Evolutionary conservation across 2,888 invertebrate species (phyloP).

Genomic region (Escarpia spicata): DNA sequence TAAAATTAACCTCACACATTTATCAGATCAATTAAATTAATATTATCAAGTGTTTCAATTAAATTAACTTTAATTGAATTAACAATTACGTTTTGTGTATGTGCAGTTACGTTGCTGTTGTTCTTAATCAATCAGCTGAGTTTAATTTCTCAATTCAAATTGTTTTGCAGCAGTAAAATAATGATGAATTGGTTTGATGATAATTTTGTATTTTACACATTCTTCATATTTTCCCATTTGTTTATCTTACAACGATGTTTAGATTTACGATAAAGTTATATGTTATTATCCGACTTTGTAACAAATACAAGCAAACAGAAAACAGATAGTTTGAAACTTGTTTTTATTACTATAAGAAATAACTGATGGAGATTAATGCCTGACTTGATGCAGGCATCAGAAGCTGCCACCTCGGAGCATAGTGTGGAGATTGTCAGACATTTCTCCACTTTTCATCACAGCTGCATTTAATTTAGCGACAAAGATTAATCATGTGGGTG

Average conservation of each 20-base stretch:
- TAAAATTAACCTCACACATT: too few relatives aligned
- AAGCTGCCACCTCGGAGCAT: not conserved
- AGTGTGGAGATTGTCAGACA: not conserved
- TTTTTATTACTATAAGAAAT: not conserved
- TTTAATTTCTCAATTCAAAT: not conserved
- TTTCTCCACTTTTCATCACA: not conserved
- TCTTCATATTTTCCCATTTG: not conserved
- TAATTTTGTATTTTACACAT: too few relatives aligned
- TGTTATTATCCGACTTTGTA: not conserved
- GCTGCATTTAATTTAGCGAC: conserved; percentile 16
- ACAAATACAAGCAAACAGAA: not conserved
- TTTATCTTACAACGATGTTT: not conserved
- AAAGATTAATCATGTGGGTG: not conserved
- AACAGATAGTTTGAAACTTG: not conserved
- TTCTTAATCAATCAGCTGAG: not conserved
- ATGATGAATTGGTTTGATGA: not conserved
- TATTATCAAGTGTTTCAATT: too few relatives aligned
- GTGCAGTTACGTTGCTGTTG: not conserved
- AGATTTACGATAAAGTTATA: not conserved
- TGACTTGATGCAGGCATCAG: not conserved
- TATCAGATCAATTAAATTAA: too few relatives aligned
- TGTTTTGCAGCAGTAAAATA: not conserved
- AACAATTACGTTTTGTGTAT: too few relatives aligned
- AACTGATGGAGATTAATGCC: not conserved
- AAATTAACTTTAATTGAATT: too few relatives aligned